A percentile compares a stretch with the other conserved stretches of the same genome.
phyloP scores from a whole-genome alignment of 2,888 invertebrate species.

The Tetragonula carbonaria region DNA sequence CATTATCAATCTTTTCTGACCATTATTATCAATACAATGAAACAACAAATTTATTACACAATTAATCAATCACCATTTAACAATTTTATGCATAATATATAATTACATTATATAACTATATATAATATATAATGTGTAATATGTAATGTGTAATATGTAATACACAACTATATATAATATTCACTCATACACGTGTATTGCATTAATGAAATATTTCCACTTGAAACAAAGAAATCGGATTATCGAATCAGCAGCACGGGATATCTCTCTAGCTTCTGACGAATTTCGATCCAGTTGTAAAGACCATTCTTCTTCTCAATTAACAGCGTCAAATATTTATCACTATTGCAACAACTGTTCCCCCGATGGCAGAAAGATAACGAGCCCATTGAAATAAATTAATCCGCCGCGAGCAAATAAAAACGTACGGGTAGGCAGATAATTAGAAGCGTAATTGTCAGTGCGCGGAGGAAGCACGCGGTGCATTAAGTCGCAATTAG shows the following conservation, averaged over 20 bases:
- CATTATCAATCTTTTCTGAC: too few relatives aligned
- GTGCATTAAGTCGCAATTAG: conserved; percentile 17
- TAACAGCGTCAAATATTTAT: not conserved
- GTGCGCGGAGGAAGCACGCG: not conserved
- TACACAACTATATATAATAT: too few relatives aligned
- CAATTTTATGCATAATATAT: too few relatives aligned
- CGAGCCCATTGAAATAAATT: not conserved
- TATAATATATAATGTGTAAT: too few relatives aligned
- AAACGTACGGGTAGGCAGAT: not conserved
- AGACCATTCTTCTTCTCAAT: not conserved
- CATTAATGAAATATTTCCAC: too few relatives aligned
- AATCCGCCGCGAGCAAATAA: not conserved
- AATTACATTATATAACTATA: too few relatives aligned
- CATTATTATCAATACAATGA: not conserved
- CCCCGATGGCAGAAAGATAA: not conserved
- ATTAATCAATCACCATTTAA: not conserved
- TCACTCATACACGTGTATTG: too few relatives aligned
- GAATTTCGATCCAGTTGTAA: not conserved
- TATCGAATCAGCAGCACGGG: not conserved
- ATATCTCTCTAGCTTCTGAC: not conserved
- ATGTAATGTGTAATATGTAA: too few relatives aligned
- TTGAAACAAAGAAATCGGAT: not conserved
- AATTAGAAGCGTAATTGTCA: conserved; percentile 23
- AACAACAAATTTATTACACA: not conserved
- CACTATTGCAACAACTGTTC: not conserved